Evolutionary conservation across 2,797 vertebrate species (phyloP).

Genomic region (Melanotaenia pygmaea): DNA sequence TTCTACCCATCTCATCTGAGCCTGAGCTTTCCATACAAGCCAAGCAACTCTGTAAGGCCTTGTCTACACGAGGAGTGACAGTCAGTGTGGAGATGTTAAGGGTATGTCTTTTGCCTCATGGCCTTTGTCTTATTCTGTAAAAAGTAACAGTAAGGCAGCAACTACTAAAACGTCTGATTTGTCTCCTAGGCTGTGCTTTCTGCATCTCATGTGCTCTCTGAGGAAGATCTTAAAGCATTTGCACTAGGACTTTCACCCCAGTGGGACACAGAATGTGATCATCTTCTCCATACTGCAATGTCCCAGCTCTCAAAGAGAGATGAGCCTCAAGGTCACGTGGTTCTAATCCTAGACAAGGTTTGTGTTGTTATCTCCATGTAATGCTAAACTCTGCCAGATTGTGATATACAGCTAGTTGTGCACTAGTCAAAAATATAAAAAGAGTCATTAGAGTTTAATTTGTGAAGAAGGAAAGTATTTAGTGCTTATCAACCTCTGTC

Average conservation of each 20-base stretch:
- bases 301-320: constrained; percentile 56
- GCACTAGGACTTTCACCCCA: constrained; percentile 76
- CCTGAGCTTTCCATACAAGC: constrained; percentile 74
- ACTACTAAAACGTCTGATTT: neutral
- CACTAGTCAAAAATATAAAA: neutral
- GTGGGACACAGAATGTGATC: constrained; percentile 71
- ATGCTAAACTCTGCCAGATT: neutral
- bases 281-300: constrained; percentile 77
- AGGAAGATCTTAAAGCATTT: constrained; percentile 80
- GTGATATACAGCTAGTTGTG: neutral
- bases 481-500: neutral
- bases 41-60: constrained; percentile 60
- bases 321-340: constrained; percentile 78
- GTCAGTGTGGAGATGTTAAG: constrained; percentile 80
- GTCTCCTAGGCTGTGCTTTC: constrained; percentile 84
- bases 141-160: neutral
- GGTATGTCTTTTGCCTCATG: constrained; percentile 66
- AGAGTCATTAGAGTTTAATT: neutral
- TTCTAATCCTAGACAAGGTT: constrained; percentile 93
- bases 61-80: constrained; percentile 76
- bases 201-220: constrained; percentile 78
- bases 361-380: constrained; percentile 9
- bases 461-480: neutral
- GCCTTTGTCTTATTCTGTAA: neutral
- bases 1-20: constrained; percentile 80